These are phyloP conservation scores for Oreochromis grahami DNA, from an alignment of 2,797 vertebrate species.

Conservation along the genomic window DNA sequence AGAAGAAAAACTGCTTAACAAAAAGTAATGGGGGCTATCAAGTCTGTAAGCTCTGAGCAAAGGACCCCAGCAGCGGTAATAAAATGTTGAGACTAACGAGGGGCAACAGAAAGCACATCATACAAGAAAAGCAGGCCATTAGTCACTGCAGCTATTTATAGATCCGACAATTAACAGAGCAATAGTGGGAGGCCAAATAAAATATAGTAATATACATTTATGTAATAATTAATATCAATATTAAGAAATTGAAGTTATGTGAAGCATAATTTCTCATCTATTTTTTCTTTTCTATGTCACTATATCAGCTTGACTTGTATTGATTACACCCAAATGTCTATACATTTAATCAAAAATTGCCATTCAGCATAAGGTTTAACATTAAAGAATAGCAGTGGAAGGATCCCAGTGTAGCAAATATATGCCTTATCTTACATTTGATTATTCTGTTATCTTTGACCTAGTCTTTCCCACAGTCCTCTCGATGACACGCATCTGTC, in stretches of 20 bases:
- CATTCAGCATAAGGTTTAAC: not conserved
- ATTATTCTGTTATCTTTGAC: not conserved
- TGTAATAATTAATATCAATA: not conserved
- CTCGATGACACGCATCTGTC: not conserved
- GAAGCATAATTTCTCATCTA: not conserved
- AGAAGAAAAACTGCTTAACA: not conserved
- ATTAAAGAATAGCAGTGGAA: not conserved
- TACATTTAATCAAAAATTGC: not conserved
- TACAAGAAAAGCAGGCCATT: not conserved
- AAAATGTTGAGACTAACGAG: not conserved
- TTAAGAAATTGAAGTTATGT: not conserved
- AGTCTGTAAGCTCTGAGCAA: not conserved
- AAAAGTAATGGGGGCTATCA: not conserved
- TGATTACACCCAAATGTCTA: not conserved
- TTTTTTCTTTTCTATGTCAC: not conserved
- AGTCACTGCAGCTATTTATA: not conserved
- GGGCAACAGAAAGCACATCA: not conserved
- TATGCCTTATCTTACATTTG: not conserved
- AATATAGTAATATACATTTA: not conserved
- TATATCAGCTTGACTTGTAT: not conserved
- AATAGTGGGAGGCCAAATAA: not conserved
- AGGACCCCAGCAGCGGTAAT: not conserved
- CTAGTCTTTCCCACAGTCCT: not conserved
- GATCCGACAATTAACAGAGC: not conserved
- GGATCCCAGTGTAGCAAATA: not conserved